Evolutionary conservation across 2,797 vertebrate species (phyloP), one percentile per base, ranked within the genome.

Genomic region (Chaunax sp.): DNA sequence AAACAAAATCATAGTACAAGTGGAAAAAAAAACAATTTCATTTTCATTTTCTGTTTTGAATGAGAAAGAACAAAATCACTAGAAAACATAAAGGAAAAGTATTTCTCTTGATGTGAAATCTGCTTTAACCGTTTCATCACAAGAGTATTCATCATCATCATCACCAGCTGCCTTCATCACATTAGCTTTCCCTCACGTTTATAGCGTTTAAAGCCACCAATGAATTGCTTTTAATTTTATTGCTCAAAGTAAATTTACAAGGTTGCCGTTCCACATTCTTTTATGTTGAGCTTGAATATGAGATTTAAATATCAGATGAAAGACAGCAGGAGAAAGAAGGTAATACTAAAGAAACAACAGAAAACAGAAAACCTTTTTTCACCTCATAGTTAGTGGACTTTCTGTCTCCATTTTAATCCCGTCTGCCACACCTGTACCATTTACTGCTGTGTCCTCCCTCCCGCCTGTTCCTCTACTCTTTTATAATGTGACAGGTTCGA

Each of bases 81-180:
- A n/a, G n/a, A n/a, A n/a, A n/a, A n/a, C n/a, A n/a, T n/a, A n/a
- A n/a, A n/a, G n/a, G n/a, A n/a, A n/a, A n/a, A n/a, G n/a, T n/a
- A n/a, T n/a, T n/a, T n/a, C n/a, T n/a, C n/a, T n/a, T n/a, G n/a
- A n/a, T n/a, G n/a, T n/a, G n/a, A n/a, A n/a, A n/a, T n/a, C n/a
- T n/a, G n/a, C 7, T 20, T 57, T 30, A 30, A 16, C 1, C 6
- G 30, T 35, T 22, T 46, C n/a, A n/a, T n/a, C n/a, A n/a, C n/a
- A n/a, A n/a, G n/a, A n/a, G n/a, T n/a, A n/a, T 38, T 25, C 35
- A 50, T 44, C 22, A 61, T 53, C 51, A 50, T 6, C 46, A 52
- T 72, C 72, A 64, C 38, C 45, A 59, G 64, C 50, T 57, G 41
- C 58, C 38, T 53, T 64, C 18, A 37, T 47, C 33, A 30, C 28